These are phyloP conservation scores for Drosophila trapezifrons DNA, from an alignment of 1,140 invertebrate species.

Conservation along the genomic window DNA sequence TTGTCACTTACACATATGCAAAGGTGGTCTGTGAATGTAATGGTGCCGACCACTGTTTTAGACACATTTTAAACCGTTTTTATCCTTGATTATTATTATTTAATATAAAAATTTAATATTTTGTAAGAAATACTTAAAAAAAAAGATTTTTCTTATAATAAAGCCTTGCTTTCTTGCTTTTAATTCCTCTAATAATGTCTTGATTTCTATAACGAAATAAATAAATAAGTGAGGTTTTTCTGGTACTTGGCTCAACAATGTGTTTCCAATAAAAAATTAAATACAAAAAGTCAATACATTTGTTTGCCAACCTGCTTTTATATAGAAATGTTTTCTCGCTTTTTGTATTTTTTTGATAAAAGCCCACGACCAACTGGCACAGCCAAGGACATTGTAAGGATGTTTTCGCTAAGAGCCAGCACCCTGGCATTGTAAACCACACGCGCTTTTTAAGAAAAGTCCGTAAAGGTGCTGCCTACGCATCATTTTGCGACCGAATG, in stretches of 20 bases:
- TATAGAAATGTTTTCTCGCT: background rate
- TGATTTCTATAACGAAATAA: background rate
- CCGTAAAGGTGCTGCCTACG: conserved; percentile 4
- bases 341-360: background rate
- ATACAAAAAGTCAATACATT: conserved; percentile 4
- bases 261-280: background rate
- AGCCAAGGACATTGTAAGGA: conserved; percentile 14
- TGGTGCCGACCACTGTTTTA: too few species aligned
- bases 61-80: too few species aligned
- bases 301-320: conserved; percentile 2
- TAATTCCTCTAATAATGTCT: too few species aligned
- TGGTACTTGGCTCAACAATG: background rate
- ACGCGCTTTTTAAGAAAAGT: conserved; percentile 11
- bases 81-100: too few species aligned
- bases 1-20: too few species aligned
- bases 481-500: conserved; percentile 10
- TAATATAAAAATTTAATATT: too few species aligned
- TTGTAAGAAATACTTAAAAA: too few species aligned
- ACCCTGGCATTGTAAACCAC: background rate
- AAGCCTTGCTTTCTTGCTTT: too few species aligned
- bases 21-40: too few species aligned
- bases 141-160: too few species aligned
- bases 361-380: background rate
- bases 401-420: conserved; percentile 1
- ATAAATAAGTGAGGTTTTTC: background rate